These are phyloP conservation scores for Misgurnus anguillicaudatus DNA, from an alignment of 2,113 vertebrate species.

Conservation along the genomic window DNA sequence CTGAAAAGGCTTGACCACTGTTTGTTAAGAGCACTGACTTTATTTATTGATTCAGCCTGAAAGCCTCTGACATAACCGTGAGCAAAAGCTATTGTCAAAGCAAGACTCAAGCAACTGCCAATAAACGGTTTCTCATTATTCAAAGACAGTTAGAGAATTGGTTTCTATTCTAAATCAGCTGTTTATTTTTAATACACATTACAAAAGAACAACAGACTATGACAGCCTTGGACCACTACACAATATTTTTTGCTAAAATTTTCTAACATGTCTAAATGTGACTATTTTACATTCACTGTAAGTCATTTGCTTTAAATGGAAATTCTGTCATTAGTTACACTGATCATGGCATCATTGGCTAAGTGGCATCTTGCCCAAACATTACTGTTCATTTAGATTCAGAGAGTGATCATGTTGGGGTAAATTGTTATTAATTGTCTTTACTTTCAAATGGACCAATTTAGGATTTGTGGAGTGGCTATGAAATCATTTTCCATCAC, in stretches of 20 bases:
- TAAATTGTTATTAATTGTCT: too few species aligned
- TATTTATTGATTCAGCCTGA: conserved; percentile 50
- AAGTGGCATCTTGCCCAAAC: too few species aligned
- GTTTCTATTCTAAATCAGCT: background rate
- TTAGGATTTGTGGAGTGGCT: too few species aligned
- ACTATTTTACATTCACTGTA: too few species aligned
- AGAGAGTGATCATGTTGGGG: too few species aligned
- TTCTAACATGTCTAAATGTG: too few species aligned
- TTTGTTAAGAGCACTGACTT: conserved; percentile 49
- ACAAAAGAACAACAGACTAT: background rate
- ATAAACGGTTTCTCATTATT: conserved; percentile 34
- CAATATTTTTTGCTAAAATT: background rate
- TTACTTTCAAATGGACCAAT: too few species aligned
- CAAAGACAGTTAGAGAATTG: background rate
- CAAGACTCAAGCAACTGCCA: conserved; percentile 41
- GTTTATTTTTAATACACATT: background rate
- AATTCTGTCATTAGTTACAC: too few species aligned
- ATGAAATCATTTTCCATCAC: too few species aligned
- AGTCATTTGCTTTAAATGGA: too few species aligned
- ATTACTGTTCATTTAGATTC: too few species aligned
- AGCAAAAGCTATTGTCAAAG: conserved; percentile 24
- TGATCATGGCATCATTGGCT: too few species aligned
- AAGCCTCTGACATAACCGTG: conserved; percentile 46
- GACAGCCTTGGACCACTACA: background rate
- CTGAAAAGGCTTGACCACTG: conserved; percentile 22